Conservation (phyloP, 2,113 vertebrate genomes). For the Rhynchomys soricoides region DNA sequence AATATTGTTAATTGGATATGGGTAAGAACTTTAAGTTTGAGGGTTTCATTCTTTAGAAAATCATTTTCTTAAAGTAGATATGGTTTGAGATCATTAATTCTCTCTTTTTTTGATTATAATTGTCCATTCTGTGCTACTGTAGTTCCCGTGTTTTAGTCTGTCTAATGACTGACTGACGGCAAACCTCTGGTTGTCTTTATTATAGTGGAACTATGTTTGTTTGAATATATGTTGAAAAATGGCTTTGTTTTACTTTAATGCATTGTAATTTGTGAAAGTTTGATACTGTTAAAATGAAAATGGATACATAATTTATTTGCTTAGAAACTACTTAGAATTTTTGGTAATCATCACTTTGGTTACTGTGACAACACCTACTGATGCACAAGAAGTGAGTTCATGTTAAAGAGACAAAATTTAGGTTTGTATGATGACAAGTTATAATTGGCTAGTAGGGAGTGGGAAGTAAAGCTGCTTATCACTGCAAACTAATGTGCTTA, state of each 20-base stretch:
- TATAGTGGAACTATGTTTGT: neutral
- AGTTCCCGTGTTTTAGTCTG: slow-evolving; percentile 58
- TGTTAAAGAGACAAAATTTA: slow-evolving; percentile 54
- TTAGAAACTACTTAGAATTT: slow-evolving; percentile 44
- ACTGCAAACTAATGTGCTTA: slow-evolving; percentile 76
- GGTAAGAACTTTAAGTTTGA: slow-evolving; percentile 39
- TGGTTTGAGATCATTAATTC: slow-evolving; percentile 44
- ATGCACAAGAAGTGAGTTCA: slow-evolving; percentile 20
- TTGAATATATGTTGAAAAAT: slow-evolving; percentile 42
- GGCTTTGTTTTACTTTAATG: slow-evolving; percentile 13
- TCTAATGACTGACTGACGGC: neutral
- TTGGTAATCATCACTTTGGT: slow-evolving; percentile 5
- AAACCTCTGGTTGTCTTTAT: slow-evolving; percentile 10
- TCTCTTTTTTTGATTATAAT: neutral
- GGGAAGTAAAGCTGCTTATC: slow-evolving; percentile 63
- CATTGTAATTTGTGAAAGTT: slow-evolving; percentile 18
- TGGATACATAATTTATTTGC: slow-evolving; percentile 30
- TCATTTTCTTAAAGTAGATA: slow-evolving; percentile 24
- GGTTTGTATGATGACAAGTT: slow-evolving; percentile 45
- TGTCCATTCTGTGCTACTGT: neutral
- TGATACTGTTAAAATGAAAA: slow-evolving; percentile 17
- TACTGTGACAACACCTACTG: slow-evolving; percentile 42
- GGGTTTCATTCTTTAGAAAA: slow-evolving; percentile 33
- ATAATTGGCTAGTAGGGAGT: slow-evolving; percentile 1
- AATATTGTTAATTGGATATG: neutral